Evolutionary conservation across 2,113 vertebrate species (phyloP).

Genomic region (Calidris pugnax): DNA sequence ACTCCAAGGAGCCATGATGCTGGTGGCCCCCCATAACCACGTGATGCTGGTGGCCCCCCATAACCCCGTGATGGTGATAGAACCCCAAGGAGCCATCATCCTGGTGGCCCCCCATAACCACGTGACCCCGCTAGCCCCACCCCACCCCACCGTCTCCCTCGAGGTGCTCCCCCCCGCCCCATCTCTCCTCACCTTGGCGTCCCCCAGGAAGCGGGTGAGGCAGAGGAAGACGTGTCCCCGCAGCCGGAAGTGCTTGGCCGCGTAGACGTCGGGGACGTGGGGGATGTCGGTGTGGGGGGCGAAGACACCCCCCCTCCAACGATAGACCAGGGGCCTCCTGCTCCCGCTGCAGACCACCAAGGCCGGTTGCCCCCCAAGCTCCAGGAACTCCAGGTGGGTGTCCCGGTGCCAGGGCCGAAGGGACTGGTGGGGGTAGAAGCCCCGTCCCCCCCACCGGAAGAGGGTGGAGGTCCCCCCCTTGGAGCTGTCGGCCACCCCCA

Average conservation of each 20-base stretch:
- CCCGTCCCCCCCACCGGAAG: too few species aligned
- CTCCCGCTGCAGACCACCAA: neutral
- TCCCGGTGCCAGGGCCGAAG: too few species aligned
- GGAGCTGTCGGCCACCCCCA: too few species aligned
- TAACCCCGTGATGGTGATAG: fast-evolving
- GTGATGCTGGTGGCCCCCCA: neutral
- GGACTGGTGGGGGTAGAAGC: too few species aligned
- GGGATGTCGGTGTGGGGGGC: slow-evolving; percentile 19
- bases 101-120: too few species aligned
- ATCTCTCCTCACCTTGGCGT: too few species aligned
- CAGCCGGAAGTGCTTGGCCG: neutral
- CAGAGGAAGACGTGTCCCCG: neutral
- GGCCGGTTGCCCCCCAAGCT: neutral
- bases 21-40: neutral
- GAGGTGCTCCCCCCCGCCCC: too few species aligned
- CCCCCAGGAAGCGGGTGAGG: too few species aligned
- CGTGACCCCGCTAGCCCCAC: neutral
- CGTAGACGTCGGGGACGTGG: neutral
- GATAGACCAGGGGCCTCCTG: neutral
- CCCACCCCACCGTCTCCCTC: neutral
- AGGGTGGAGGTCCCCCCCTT: too few species aligned
- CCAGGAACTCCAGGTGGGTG: too few species aligned
- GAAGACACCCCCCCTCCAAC: neutral
- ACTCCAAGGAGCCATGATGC: too few species aligned
- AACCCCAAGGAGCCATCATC: neutral